Evolutionary conservation across 35 echinoderm and acorn worm species (phyloP).

Genomic region (Lytechinus pictus): DNA sequence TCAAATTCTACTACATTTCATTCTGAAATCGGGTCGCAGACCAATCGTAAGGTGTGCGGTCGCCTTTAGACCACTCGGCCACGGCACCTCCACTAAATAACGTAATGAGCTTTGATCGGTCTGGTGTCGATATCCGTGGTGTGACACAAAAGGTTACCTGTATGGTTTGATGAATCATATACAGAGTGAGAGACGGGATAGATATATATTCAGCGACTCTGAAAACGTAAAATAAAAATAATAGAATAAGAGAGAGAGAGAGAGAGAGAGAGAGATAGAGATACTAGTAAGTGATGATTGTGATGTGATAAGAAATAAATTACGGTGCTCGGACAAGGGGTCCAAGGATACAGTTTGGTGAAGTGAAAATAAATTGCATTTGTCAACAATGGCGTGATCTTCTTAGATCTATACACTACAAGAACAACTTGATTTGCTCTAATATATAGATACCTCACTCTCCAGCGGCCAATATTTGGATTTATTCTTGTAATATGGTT

Average conservation of each 20-base stretch:
- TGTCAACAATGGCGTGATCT: background rate
- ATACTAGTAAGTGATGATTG: background rate
- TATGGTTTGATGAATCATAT: too few species aligned
- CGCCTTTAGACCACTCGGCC: too few species aligned
- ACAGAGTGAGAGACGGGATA: too few species aligned
- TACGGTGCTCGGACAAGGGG: background rate
- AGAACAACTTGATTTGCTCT: background rate
- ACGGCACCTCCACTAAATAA: too few species aligned
- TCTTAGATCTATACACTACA: background rate
- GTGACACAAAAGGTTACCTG: too few species aligned
- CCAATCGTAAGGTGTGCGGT: too few species aligned
- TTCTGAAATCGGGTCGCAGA: too few species aligned
- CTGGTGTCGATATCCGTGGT: too few species aligned
- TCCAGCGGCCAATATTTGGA: background rate
- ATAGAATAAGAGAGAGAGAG: conserved; percentile 8
- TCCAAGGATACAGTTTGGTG: background rate
- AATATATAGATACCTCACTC: background rate
- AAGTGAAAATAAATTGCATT: conserved; percentile 7
- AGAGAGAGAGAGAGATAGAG: background rate
- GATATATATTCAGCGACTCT: too few species aligned
- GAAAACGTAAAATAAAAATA: background rate
- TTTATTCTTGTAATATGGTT: background rate
- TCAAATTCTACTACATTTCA: too few species aligned
- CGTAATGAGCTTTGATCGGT: too few species aligned
- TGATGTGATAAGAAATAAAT: conserved; percentile 14